These are phyloP conservation scores for Apostichopus parvimensis DNA, from an alignment of 35 echinoderm and acorn worm species.

Conservation along the genomic window DNA sequence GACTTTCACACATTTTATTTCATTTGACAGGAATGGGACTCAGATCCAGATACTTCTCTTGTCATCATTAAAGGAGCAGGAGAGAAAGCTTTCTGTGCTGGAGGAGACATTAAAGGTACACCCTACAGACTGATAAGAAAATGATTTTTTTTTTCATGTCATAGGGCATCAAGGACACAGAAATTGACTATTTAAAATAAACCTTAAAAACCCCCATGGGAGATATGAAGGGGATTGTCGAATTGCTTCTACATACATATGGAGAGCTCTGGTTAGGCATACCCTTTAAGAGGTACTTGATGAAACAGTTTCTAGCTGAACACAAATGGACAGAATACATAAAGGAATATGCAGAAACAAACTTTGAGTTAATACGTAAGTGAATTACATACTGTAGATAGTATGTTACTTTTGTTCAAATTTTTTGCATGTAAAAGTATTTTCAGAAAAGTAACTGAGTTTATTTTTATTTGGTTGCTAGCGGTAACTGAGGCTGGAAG, in stretches of 20 bases:
- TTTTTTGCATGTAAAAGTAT: not conserved
- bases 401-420: not conserved
- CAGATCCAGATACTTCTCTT: slow-evolving; percentile 64
- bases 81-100: slow-evolving; percentile 97
- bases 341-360: not conserved
- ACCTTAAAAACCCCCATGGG: too few species aligned
- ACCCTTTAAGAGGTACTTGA: too few species aligned
- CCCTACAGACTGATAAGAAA: too few species aligned
- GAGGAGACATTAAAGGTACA: slow-evolving; percentile 99
- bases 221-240: too few species aligned
- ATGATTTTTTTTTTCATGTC: too few species aligned
- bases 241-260: too few species aligned
- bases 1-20: not conserved
- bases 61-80: slow-evolving; percentile 95
- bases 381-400: not conserved
- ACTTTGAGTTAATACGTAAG: too few species aligned
- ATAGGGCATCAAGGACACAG: too few species aligned
- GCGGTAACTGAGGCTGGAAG: slow-evolving; percentile 92
- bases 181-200: too few species aligned
- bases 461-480: slow-evolving; percentile 26
- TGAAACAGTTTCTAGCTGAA: too few species aligned
- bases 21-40: slow-evolving; percentile 74
- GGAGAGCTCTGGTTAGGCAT: too few species aligned
- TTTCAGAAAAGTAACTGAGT: not conserved
- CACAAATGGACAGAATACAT: not conserved